These are phyloP conservation scores for Metellina segmentata DNA, from an alignment of 2,888 invertebrate genomes.

Conservation along the genomic window DNA sequence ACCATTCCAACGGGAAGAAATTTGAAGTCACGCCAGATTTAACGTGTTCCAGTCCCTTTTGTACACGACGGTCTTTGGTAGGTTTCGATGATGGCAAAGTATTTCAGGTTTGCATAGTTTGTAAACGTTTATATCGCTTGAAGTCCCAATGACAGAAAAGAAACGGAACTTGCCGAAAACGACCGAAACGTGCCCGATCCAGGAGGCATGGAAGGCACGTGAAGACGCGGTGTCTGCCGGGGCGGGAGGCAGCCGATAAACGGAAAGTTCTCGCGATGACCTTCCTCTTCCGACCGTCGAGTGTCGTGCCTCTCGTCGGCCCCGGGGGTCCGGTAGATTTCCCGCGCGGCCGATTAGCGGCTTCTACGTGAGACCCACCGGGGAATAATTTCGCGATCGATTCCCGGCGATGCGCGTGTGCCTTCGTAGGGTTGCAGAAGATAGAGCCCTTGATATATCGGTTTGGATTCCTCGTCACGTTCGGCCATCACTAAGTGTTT, in stretches of 20 bases:
- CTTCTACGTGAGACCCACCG: slow-evolving; percentile 47
- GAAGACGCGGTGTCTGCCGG: not conserved
- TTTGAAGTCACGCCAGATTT: no score
- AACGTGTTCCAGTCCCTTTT: no score
- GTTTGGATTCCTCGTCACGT: no score
- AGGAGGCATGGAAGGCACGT: no score
- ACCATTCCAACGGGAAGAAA: no score
- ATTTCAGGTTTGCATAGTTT: no score
- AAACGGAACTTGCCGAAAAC: no score
- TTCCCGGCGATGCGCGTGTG: not conserved
- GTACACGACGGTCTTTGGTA: no score
- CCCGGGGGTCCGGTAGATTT: slow-evolving; percentile 51
- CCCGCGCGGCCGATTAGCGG: slow-evolving; percentile 72
- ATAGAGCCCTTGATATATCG: not conserved
- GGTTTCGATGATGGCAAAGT: no score
- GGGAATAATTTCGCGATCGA: slow-evolving; percentile 76
- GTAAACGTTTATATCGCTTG: no score
- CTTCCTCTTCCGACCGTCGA: slow-evolving; percentile 31
- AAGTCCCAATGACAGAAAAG: no score
- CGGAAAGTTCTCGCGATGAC: slow-evolving; percentile 61
- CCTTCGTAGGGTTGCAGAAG: slow-evolving; percentile 32
- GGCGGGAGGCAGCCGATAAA: slow-evolving; percentile 36
- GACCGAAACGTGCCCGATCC: no score
- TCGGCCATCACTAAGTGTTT: not conserved
- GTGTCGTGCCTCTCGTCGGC: slow-evolving; percentile 33